Conservation (phyloP, 2,888 invertebrate genomes). For the Napeogenes inachia region DNA sequence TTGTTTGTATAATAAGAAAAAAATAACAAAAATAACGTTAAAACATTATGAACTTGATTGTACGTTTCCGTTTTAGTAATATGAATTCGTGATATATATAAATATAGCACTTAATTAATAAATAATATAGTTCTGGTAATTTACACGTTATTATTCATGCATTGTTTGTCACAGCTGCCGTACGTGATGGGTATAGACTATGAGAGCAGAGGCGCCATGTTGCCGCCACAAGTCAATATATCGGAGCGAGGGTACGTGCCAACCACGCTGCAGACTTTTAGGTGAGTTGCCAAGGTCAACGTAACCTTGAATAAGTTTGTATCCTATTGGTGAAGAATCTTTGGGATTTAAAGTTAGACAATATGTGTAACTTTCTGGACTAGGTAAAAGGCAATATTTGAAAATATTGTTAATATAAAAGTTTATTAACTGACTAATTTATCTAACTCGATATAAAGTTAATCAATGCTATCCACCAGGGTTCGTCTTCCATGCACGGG, state of each 20-base stretch:
- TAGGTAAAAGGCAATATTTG: too few relatives aligned
- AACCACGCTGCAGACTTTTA: constrained; percentile 84
- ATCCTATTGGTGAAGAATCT: neutral
- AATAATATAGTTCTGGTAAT: constrained; percentile 5
- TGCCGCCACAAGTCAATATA: constrained; percentile 89
- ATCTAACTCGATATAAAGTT: too few relatives aligned
- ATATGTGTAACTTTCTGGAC: neutral
- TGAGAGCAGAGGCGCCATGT: constrained; percentile 86
- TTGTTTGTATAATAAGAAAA: neutral
- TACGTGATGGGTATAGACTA: constrained; percentile 88
- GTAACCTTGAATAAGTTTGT: constrained; percentile 9
- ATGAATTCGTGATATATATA: too few relatives aligned
- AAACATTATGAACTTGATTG: too few relatives aligned
- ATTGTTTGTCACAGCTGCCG: constrained; percentile 78
- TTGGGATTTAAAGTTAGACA: neutral
- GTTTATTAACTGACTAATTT: too few relatives aligned
- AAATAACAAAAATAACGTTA: too few relatives aligned
- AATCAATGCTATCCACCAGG: constrained; percentile 39
- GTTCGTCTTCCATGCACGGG: constrained; percentile 91
- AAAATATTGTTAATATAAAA: too few relatives aligned
- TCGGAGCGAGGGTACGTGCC: constrained; percentile 88
- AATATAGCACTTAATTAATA: too few relatives aligned
- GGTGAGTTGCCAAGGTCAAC: constrained; percentile 51
- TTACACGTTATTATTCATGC: constrained; percentile 27
- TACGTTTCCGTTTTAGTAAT: too few relatives aligned